Evolutionary conservation across 2,113 vertebrate species (phyloP), one percentile per base, ranked within the genome.

Genomic region (Chrysemys picta): DNA sequence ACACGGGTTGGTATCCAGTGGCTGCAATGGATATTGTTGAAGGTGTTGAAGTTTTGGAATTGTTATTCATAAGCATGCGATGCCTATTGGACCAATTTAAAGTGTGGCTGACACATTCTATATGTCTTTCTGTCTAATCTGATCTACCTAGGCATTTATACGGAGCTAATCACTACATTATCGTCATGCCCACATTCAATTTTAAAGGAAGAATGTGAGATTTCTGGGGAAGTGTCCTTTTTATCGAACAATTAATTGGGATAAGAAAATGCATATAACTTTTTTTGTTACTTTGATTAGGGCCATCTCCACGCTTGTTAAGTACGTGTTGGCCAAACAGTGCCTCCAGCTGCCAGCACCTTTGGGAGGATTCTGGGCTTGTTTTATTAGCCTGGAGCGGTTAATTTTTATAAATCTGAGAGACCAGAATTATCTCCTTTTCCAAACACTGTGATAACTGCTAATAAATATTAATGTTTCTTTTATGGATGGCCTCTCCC

Each of bases 11-110:
- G 24, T 14, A 29, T 76, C 80, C 53, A 76, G 31, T 83, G 59
- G 19, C 42, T 84, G 84, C 52, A 87, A 69, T 11, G 35, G 49
- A 52, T 91, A 56, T 76, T 75, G 83, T 62, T 53, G 49, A 78
- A 52, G 49, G 29, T 3, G 16, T 2, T 35, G 29, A 0, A 0
- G 53, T 47, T 69, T 84, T 27, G 10, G 80, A 82, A 50, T 47
- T 69, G 56, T 57, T 57, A 12, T 81, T 81, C n/a, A 52, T 47
- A 57, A 84, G 25, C 84, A 84, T 29, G 54, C 42, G 69, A 91
- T 84, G 19, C 35, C 38, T 54, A 78, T 24, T 81, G 62, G 78
- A 78, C 78, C 47, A 84, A 19, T 93, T 86, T 57, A 87, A 69
- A 82, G 84, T 76, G 35, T 47, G 2, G 59, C 57, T 42, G 65